Evolutionary conservation across 2,888 invertebrate genomes (phyloP).

Genomic region (Eupithecia abbreviata): DNA sequence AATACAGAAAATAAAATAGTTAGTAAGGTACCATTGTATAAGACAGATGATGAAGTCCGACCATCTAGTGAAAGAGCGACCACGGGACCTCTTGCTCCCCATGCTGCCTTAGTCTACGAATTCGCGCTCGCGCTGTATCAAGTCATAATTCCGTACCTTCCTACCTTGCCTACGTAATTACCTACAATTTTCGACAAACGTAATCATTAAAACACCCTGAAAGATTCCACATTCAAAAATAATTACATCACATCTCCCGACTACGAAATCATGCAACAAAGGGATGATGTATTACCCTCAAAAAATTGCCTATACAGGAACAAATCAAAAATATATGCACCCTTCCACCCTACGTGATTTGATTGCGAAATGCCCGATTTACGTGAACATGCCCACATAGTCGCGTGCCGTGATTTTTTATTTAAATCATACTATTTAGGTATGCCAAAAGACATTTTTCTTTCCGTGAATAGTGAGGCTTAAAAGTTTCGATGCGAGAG

Average conservation of each 20-base stretch:
- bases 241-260: slow-evolving; percentile 41
- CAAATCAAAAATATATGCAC: slow-evolving; percentile 84
- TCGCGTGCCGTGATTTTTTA: slow-evolving; percentile 82
- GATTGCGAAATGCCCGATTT: slow-evolving; percentile 73
- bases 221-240: slow-evolving; percentile 32
- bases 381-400: slow-evolving; percentile 72
- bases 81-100: too few relatives aligned
- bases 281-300: slow-evolving; percentile 66
- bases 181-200: neutral
- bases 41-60: neutral
- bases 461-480: slow-evolving; percentile 64
- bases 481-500: slow-evolving; percentile 56
- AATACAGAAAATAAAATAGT: too few relatives aligned
- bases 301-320: slow-evolving; percentile 76
- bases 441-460: slow-evolving; percentile 74
- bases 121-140: too few relatives aligned
- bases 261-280: slow-evolving; percentile 52
- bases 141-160: too few relatives aligned
- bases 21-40: too few relatives aligned
- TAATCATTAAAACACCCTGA: neutral
- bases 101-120: too few relatives aligned
- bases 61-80: too few relatives aligned
- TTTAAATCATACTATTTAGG: slow-evolving; percentile 82
- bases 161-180: too few relatives aligned
- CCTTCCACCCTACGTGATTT: slow-evolving; percentile 78